These are phyloP conservation scores for Tetramorium parvispinum DNA, from an alignment of 1,140 invertebrate species.

Conservation along the genomic window DNA sequence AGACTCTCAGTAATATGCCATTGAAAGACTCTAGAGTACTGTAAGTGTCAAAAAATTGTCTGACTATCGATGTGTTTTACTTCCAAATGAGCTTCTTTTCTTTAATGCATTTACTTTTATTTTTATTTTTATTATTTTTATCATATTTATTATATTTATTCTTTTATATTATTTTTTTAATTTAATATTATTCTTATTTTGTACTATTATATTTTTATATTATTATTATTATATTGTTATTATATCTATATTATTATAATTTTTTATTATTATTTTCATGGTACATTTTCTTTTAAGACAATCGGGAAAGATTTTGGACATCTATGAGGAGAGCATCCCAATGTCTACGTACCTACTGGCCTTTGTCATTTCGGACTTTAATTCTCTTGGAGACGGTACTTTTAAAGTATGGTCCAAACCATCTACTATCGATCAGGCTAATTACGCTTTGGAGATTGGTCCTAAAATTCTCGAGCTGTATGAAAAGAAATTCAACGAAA, in stretches of 20 bases:
- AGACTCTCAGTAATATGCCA: conserved; percentile 94
- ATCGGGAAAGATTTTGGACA: conserved; percentile 80
- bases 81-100: neutral
- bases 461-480: conserved; percentile 80
- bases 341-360: conserved; percentile 97
- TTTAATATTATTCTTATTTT: no score
- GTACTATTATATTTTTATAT: no score
- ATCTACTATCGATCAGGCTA: conserved; percentile 87
- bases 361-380: conserved; percentile 93
- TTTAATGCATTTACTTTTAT: no score
- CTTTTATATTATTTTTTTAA: no score
- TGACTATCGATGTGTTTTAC: neutral
- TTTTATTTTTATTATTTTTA: no score
- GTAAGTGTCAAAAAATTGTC: conserved; percentile 81
- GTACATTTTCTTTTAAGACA: conserved; percentile 16
- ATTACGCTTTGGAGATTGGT: conserved; percentile 87
- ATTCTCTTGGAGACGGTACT: conserved; percentile 33
- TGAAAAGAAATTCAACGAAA: conserved; percentile 78
- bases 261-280: no score
- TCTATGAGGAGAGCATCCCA: conserved; percentile 89
- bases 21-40: conserved; percentile 81
- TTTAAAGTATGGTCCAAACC: conserved; percentile 89
- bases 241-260: no score
- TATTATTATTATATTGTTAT: no score
- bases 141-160: no score